phyloP scores from a whole-genome alignment of 2,113 vertebrate species.

The Corydoras sp. region DNA sequence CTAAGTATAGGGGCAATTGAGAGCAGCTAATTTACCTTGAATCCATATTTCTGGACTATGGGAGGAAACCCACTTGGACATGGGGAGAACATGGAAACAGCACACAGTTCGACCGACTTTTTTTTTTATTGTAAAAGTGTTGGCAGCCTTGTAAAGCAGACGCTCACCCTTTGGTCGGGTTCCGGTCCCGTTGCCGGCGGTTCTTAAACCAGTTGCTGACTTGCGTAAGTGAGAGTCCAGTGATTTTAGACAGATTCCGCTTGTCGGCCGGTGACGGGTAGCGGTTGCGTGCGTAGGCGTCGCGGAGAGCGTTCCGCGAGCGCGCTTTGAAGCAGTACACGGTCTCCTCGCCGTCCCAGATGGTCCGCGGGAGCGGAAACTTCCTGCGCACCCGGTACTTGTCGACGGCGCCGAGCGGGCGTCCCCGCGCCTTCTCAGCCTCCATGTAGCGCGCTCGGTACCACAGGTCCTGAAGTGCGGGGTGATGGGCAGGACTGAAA shows the following conservation, averaged over 20 bases:
- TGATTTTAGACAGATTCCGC: constrained; percentile 91
- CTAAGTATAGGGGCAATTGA: no score
- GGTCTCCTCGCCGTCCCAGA: constrained; percentile 99
- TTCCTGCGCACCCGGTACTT: constrained; percentile 97
- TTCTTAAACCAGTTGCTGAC: constrained; percentile 99
- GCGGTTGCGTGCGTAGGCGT: constrained; percentile 93
- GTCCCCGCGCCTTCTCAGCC: constrained; percentile 93
- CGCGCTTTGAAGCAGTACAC: constrained; percentile 99
- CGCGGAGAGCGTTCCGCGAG: constrained; percentile 95
- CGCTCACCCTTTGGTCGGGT: constrained; percentile 79
- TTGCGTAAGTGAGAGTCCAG: constrained; percentile 94
- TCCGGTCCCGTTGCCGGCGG: constrained; percentile 93
- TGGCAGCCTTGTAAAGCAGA: no score
- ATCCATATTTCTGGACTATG: no score
- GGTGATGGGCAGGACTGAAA: constrained; percentile 89
- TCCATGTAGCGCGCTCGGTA: constrained; percentile 96
- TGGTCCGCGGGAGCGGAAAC: constrained; percentile 94
- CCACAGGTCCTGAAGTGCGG: constrained; percentile 94
- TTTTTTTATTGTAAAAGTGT: no score
- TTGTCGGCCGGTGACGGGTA: constrained; percentile 97
- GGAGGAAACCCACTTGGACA: no score
- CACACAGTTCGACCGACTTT: no score
- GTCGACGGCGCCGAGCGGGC: constrained; percentile 96
- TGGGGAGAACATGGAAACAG: no score
- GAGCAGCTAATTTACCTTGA: no score